A percentile compares a stretch with the other conserved stretches of the same genome.
These are phyloP conservation scores for Limanda limanda DNA, from an alignment of 2,113 vertebrate genomes.

Conservation along the genomic window DNA sequence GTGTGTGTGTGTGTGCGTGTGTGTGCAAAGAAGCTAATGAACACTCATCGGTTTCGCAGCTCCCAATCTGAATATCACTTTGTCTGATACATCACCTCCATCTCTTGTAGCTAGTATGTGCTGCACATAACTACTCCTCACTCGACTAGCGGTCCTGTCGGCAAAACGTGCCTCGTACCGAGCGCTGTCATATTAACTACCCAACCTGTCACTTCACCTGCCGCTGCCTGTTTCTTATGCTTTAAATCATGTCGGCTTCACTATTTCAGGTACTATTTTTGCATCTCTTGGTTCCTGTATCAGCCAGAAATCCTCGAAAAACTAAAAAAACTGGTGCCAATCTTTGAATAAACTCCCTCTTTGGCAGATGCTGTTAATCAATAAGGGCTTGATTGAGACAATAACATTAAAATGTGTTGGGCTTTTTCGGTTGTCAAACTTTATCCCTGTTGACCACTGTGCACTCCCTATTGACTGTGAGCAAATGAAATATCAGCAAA, in stretches of 20 bases:
- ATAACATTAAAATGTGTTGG: conserved; percentile 22
- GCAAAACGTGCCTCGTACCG: not conserved
- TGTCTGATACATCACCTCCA: conserved; percentile 30
- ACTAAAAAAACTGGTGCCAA: not conserved
- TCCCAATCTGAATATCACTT: not conserved
- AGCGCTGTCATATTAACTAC: conserved; percentile 17
- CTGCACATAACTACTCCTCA: conserved; percentile 22
- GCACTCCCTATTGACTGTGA: conserved; percentile 10
- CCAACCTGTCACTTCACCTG: conserved; percentile 38
- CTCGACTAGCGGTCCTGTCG: not conserved
- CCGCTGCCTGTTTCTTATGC: conserved; percentile 15
- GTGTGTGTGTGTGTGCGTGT: not conserved
- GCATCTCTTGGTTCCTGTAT: not conserved
- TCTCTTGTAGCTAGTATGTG: conserved; percentile 9
- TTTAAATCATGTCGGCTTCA: conserved; percentile 25
- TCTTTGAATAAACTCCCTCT: not conserved
- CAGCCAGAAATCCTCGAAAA: not conserved
- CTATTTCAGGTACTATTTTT: conserved; percentile 1
- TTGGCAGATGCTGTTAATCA: conserved; percentile 26
- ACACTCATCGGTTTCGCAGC: not conserved
- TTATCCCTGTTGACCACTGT: not conserved
- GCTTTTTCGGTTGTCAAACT: conserved; percentile 28
- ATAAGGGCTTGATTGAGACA: conserved; percentile 22
- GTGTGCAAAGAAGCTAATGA: not conserved
- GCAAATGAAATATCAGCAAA: conserved; percentile 40